phyloP scores from a whole-genome alignment of 2,113 vertebrate genomes.

The Acanthochromis polyacanthus region DNA sequence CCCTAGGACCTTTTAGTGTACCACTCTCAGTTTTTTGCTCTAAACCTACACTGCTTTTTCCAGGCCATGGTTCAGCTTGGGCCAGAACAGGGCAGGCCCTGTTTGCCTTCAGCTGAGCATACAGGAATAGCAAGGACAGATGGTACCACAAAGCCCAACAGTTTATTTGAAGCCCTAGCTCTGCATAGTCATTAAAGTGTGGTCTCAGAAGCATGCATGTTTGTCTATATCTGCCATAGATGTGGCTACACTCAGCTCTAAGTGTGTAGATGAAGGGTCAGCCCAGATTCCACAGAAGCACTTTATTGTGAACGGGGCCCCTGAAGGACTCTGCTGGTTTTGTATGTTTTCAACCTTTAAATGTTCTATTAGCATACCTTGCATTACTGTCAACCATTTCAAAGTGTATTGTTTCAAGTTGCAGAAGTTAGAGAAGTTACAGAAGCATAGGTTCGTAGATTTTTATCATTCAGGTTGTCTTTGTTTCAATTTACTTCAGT shows the following conservation, averaged over 20 bases:
- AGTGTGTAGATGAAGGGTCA: conserved; percentile 38
- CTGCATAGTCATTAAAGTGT: conserved; percentile 77
- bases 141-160: conserved; percentile 66
- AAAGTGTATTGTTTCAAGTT: background rate
- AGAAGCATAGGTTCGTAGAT: background rate
- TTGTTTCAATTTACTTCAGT: too few species aligned
- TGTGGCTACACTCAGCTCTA: conserved; percentile 63
- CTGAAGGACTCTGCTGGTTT: conserved; percentile 7
- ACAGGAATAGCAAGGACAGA: conserved; percentile 67
- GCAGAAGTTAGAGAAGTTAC: too few species aligned
- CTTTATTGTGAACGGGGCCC: conserved; percentile 11
- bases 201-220: conserved; percentile 66
- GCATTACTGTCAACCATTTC: background rate
- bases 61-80: conserved; percentile 13
- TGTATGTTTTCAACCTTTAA: conserved; percentile 22
- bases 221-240: conserved; percentile 75
- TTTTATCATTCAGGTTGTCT: background rate
- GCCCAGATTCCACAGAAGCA: conserved; percentile 45
- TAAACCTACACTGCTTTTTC: background rate
- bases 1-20: background rate
- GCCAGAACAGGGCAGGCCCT: conserved; percentile 42
- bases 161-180: conserved; percentile 77
- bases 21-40: background rate
- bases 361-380: background rate
- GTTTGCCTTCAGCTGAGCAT: conserved; percentile 30